These are phyloP conservation scores for Trogon surrucura DNA, from an alignment of 2,113 vertebrate genomes.

Conservation along the genomic window DNA sequence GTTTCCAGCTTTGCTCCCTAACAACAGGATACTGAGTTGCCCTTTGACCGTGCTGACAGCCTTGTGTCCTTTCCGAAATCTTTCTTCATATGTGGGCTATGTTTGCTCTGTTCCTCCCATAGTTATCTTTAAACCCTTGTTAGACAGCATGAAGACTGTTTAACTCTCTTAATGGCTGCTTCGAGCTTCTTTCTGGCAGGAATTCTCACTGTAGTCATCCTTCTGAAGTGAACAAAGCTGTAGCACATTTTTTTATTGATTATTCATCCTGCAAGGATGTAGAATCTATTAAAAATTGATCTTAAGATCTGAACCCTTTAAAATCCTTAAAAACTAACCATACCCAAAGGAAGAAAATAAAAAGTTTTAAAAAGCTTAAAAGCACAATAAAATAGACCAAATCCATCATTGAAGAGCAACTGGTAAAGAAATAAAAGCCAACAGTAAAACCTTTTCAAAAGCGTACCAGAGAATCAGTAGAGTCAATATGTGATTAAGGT, in stretches of 20 bases:
- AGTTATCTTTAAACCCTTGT: neutral
- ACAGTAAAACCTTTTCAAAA: neutral
- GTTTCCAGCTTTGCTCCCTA: neutral
- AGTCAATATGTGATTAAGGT: neutral
- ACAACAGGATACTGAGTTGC: neutral
- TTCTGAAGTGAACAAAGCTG: neutral
- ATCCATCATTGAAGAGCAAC: neutral
- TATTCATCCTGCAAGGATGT: neutral
- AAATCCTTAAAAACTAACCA: no score
- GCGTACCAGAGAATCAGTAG: neutral
- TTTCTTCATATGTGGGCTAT: neutral
- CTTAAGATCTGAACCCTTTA: no score
- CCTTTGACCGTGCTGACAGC: neutral
- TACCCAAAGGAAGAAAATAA: neutral
- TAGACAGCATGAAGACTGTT: neutral
- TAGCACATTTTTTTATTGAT: neutral
- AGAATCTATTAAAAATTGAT: neutral
- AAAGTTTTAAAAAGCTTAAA: neutral
- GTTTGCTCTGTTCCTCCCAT: neutral
- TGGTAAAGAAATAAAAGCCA: neutral
- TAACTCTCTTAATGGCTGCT: neutral
- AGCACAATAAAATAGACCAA: neutral
- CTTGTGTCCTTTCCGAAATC: neutral
- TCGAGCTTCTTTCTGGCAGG: neutral
- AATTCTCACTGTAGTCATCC: neutral